Base-by-base conservation (phyloP, 2,888 invertebrate species). In the Stomorhina lunata region DNA sequence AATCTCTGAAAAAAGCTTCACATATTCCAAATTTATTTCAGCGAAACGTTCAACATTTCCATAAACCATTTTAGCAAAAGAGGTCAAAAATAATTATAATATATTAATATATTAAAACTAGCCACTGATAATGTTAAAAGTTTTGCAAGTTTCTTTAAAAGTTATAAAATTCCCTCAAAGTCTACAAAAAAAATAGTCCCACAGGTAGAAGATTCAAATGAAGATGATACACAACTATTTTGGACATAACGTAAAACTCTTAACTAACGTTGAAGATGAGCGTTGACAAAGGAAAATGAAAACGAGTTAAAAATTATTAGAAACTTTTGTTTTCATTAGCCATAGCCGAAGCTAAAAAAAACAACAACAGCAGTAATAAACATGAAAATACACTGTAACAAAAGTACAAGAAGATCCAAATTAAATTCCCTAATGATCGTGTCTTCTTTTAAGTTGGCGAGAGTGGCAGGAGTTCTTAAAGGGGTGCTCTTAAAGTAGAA, bases 161-260 rank as follows among this genome's bases (percentile, higher is more conserved):
- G 43, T 57, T 66, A 53, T 53, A 68, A 61, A 61, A 63, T 25
- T 12, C 45, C 4, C n/a, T 20, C 37, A 37, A 29, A 48, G 5
- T 17, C 45, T 9, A 50, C 55, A 55, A 29, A 37, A 59, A 57
- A 45, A 32, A 34, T 25, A 15, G 59, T 71, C 32, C 32, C 53
- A 65, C n/a, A 27, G 17, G 29, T 65, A 20, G 10, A 32, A 55
- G n/a, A 50, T n/a, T n/a, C n/a, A 32, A 9, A 37, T 17, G 55
- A 65, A 63, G 77, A 78, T 78, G 77, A 76, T 68, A 59, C 76
- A 48, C 27, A 68, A 50, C 34, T 37, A 68, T 68, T 68, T 66
- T 9, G 32, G 17, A 34, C 45, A 57, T 45, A 48, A n/a, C 15
- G 40, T 32, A 1, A 29, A 37, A 73, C 59, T 57, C 12, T 22